Percentiles rank a stretch among this genome's conserved stretches.
Conservation (phyloP, 2,797 vertebrate genomes). For the Rhynchonycteris naso region DNA sequence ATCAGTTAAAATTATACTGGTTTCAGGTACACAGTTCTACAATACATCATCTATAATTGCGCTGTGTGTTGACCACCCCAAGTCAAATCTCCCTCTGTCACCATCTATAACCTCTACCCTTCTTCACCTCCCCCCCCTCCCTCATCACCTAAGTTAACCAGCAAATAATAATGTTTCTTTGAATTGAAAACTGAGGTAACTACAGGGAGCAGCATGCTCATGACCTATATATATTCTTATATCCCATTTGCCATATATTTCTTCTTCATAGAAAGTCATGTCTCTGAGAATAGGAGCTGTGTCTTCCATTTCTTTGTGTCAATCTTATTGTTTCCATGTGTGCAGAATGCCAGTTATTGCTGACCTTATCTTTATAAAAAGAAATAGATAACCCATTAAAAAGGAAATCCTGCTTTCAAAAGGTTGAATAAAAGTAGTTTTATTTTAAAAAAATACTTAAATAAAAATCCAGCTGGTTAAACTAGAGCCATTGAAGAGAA, state of each 20-base stretch:
- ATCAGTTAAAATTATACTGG: no score
- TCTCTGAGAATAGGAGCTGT: background rate
- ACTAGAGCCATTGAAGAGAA: constrained; percentile 54
- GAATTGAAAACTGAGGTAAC: background rate
- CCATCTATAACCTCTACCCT: no score
- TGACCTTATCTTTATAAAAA: constrained; percentile 60
- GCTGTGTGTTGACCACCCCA: no score
- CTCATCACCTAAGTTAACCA: background rate
- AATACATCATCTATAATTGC: no score
- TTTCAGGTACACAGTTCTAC: no score
- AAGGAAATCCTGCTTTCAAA: constrained; percentile 52
- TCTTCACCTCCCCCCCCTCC: no score
- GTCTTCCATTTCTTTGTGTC: constrained; percentile 1
- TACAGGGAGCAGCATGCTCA: background rate
- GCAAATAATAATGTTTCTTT: background rate
- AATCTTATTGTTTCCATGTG: constrained; percentile 6
- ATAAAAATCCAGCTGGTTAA: constrained; percentile 68
- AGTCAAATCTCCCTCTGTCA: no score
- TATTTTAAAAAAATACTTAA: constrained; percentile 35
- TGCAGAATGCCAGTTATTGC: background rate
- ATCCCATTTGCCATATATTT: background rate
- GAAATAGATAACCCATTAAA: constrained; percentile 62
- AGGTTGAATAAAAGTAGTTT: constrained; percentile 56
- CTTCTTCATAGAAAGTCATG: background rate
- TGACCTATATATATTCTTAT: background rate